A percentile compares a stretch with the other conserved stretches of the same genome.
phyloP scores from a whole-genome alignment of 1,140 invertebrate species.

The Drosophila mauritiana region DNA sequence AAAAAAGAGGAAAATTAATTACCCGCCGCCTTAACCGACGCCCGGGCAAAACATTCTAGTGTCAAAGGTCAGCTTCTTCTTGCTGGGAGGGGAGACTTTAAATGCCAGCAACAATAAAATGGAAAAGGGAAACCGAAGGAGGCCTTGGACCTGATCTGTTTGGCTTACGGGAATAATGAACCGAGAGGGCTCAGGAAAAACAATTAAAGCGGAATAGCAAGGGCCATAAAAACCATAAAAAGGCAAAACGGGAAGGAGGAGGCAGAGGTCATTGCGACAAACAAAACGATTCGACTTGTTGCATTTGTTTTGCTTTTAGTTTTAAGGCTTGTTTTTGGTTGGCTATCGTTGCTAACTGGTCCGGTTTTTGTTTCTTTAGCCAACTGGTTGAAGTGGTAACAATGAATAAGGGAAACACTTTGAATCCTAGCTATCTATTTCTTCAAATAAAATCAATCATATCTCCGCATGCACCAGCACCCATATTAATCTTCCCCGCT shows the following conservation, averaged over 20 bases:
- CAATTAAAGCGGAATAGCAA: constrained; percentile 46
- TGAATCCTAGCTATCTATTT: background rate
- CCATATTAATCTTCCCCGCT: constrained; percentile 9
- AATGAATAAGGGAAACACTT: too few species aligned
- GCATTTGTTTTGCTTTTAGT: constrained; percentile 25
- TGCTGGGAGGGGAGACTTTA: constrained; percentile 14
- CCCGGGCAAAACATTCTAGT: constrained; percentile 19
- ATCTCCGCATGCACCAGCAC: background rate
- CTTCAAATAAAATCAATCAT: background rate
- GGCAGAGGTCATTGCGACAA: constrained; percentile 27
- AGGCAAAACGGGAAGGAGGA: constrained; percentile 22
- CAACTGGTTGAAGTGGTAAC: too few species aligned
- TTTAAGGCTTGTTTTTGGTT: constrained; percentile 27
- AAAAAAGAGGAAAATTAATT: constrained; percentile 58
- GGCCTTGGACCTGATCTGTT: constrained; percentile 55
- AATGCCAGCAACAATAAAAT: constrained; percentile 11
- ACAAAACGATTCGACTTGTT: constrained; percentile 55
- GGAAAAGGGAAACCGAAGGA: constrained; percentile 4
- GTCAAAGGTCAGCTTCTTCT: constrained; percentile 52
- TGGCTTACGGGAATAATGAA: constrained; percentile 45
- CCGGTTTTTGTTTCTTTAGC: too few species aligned
- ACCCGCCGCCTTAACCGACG: constrained; percentile 44
- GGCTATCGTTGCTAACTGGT: background rate
- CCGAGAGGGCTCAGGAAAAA: constrained; percentile 29
- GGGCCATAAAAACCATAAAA: constrained; percentile 67